phyloP scores from a whole-genome alignment of 1,140 invertebrate species.

The Protaetia brevitarsis region DNA sequence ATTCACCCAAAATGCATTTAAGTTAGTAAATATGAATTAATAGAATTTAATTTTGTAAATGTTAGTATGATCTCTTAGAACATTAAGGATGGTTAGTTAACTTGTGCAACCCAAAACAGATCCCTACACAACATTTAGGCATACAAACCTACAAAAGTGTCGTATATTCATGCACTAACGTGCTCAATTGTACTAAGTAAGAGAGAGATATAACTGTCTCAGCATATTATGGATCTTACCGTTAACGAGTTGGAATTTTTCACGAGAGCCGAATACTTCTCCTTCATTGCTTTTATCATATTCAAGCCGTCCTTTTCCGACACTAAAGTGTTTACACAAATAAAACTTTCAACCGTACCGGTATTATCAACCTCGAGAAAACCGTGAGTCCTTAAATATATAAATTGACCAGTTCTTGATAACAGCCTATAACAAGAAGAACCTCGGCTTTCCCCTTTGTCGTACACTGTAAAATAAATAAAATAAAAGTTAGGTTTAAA shows the following conservation, averaged over 20 bases:
- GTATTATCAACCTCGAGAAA: constrained; percentile 72
- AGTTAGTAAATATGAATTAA: no score
- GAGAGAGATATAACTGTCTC: no score
- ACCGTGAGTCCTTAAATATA: constrained; percentile 76
- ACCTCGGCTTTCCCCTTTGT: constrained; percentile 67
- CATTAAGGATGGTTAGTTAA: no score
- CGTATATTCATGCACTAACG: neutral
- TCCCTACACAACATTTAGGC: neutral
- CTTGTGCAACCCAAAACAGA: no score
- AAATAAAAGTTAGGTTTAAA: neutral
- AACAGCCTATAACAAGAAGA: constrained; percentile 78
- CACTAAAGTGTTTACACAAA: constrained; percentile 81
- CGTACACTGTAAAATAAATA: constrained; percentile 69
- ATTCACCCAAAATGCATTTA: no score
- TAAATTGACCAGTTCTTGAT: constrained; percentile 73
- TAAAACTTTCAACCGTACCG: constrained; percentile 72
- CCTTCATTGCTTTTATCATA: constrained; percentile 69
- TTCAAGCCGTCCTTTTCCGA: constrained; percentile 66
- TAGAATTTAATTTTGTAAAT: no score
- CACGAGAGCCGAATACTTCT: constrained; percentile 62
- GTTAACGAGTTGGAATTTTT: constrained; percentile 42
- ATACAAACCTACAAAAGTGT: neutral
- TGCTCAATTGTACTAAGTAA: constrained; percentile 5
- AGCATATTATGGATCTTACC: constrained; percentile 21
- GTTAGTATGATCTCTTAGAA: no score